A percentile compares a stretch with the other conserved stretches of the same genome.
Evolutionary conservation across 2,797 vertebrate genomes (phyloP).

Genomic region (Coendou prehensilis): DNA sequence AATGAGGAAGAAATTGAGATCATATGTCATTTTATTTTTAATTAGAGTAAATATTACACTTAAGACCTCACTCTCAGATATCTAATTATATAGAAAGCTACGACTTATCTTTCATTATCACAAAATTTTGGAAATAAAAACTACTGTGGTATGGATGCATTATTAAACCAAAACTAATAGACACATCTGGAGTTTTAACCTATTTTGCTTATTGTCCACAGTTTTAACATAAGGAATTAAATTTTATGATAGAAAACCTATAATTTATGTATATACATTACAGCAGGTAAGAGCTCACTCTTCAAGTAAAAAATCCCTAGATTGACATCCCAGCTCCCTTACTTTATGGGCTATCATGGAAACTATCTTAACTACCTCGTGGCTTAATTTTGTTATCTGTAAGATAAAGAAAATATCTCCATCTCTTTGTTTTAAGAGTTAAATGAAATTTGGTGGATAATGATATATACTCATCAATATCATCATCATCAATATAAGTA

Average conservation of each 20-base stretch:
- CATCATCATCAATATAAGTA: background rate
- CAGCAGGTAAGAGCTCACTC: background rate
- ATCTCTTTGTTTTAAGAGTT: background rate
- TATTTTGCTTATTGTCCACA: constrained; percentile 41
- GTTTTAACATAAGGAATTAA: constrained; percentile 34
- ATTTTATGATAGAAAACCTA: background rate
- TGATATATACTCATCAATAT: background rate
- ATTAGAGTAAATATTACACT: constrained; percentile 70
- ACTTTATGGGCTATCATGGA: background rate
- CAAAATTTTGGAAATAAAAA: constrained; percentile 27
- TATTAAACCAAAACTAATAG: constrained; percentile 48
- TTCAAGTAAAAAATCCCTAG: background rate
- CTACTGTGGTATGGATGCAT: background rate
- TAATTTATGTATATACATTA: background rate
- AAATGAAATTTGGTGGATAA: background rate
- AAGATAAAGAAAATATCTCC: background rate
- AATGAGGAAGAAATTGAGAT: background rate
- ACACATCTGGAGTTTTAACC: constrained; percentile 68
- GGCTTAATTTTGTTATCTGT: background rate
- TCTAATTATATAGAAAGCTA: constrained; percentile 55
- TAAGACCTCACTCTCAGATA: constrained; percentile 63
- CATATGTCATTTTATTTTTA: background rate
- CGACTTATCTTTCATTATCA: background rate
- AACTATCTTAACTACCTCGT: background rate
- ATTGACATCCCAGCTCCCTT: background rate